Conservation (phyloP, 2,797 vertebrate genomes). For the Microctenopoma lineatum region DNA sequence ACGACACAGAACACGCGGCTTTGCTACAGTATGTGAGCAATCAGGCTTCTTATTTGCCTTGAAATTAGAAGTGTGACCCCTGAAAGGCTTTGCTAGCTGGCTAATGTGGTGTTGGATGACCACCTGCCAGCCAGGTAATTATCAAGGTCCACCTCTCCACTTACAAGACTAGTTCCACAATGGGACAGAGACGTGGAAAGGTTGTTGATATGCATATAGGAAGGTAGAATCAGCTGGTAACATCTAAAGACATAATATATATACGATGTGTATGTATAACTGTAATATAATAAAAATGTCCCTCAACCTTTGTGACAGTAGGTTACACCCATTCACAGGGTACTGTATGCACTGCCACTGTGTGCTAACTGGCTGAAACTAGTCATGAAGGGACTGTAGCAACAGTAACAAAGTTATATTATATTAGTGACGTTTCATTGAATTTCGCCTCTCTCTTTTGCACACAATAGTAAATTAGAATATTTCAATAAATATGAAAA, state of each 20-base stretch:
- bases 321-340: background rate
- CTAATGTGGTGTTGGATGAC: conserved; percentile 76
- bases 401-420: conserved; percentile 8
- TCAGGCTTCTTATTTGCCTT: conserved; percentile 65
- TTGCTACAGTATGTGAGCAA: conserved; percentile 49
- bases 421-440: background rate
- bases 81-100: conserved; percentile 53
- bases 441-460: too few relatives aligned
- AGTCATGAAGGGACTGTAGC: background rate
- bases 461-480: too few relatives aligned
- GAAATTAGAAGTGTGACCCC: conserved; percentile 66
- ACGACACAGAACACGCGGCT: conserved; percentile 54
- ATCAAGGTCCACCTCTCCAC: conserved; percentile 68
- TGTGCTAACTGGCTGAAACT: conserved; percentile 26
- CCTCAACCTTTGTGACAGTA: background rate
- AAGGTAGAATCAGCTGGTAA: conserved; percentile 9
- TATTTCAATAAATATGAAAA: too few relatives aligned
- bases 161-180: conserved; percentile 71
- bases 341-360: conserved; percentile 9
- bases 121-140: conserved; percentile 70
- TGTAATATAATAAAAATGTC: background rate
- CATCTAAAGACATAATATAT: conserved; percentile 1
- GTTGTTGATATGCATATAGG: conserved; percentile 9
- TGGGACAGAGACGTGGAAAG: conserved; percentile 18
- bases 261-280: background rate